Conservation (phyloP, 2,797 vertebrate genomes). For the Cephalopachus bancanus region DNA sequence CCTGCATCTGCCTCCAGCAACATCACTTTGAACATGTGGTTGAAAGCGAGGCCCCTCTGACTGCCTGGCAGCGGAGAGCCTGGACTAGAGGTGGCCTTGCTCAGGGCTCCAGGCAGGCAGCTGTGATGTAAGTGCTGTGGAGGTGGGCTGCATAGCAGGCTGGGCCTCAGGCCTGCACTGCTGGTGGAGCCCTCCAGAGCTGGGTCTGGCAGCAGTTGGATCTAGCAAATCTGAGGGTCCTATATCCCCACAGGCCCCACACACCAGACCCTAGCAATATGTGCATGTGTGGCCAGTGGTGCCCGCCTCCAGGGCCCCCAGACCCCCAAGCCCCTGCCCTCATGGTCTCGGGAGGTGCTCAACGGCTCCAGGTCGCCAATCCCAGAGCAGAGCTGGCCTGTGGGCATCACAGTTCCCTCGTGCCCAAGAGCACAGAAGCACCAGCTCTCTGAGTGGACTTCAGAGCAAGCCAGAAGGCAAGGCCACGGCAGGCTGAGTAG, state of each 20-base stretch:
- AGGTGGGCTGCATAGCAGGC: too few species aligned
- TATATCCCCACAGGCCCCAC: too few species aligned
- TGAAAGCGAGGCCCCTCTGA: slow-evolving; percentile 58
- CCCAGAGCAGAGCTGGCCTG: background rate
- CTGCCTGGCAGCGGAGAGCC: slow-evolving; percentile 36
- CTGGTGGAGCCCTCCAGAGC: too few species aligned
- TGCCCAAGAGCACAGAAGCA: background rate
- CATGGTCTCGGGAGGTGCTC: background rate
- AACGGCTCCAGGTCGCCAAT: background rate
- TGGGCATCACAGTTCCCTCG: background rate
- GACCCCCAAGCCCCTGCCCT: background rate
- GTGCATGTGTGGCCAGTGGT: too few species aligned
- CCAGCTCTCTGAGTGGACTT: background rate
- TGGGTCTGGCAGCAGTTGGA: too few species aligned
- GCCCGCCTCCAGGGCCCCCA: too few species aligned
- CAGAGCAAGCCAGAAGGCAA: background rate
- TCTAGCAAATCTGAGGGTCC: too few species aligned
- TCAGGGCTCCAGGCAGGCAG: background rate
- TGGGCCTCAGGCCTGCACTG: too few species aligned
- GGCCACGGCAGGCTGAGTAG: too few species aligned
- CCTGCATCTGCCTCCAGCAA: slow-evolving; percentile 20
- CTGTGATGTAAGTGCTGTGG: background rate
- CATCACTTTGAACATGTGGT: slow-evolving; percentile 19
- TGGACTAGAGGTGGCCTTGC: background rate
- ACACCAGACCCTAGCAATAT: too few species aligned